Evolutionary conservation across 2,888 invertebrate genomes (phyloP), one percentile per base, ranked within the genome.

Genomic region (Cyrtodaria siliqua): DNA sequence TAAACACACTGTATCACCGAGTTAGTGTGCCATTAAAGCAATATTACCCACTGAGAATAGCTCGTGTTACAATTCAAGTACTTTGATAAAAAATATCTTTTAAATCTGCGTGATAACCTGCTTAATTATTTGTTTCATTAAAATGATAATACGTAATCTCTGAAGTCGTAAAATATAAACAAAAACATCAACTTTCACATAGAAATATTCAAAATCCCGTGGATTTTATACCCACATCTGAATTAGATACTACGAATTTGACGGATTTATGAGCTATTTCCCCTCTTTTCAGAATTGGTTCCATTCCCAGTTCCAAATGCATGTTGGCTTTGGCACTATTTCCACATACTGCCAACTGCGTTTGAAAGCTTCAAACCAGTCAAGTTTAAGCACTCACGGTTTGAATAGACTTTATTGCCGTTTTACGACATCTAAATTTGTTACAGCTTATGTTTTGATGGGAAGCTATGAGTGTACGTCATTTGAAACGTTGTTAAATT

Each of bases 231-330:
- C 55, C 42, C 6, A 9, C 26, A 9, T 26, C 18, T 20, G 40
- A 27, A 33, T 56, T 26, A 53, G 49, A 20, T 50, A 64, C 60
- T 49, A 23, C 2, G 26, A n/a, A 14, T 47, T 70, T 70, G 70
- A 70, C 70, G 60, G 62, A 70, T 70, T 70, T 70, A 70, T 27
- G 60, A 49, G 49, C n/a, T 29, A 16, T 26, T 60, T 47, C 33
- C 60, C 44, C 12, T 29, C 23, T 27, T 60, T 60, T 29, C 49
- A 47, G 47, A 60, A 60, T 60, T 60, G 60, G 26, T 49, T 47
- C 60, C 60, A 60, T 60, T 60, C 44, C 44, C 23, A 60, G 20
- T 47, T 60, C 47, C 26, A 29, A 44, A 60, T 29, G 27, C 49
- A 9, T 27, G 49, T 47, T 60, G 44, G 49, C 60, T 60, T 49